A percentile compares a stretch with the other conserved stretches of the same genome.
phyloP scores from a whole-genome alignment of 2,113 vertebrate species.

The Xenopus borealis region DNA sequence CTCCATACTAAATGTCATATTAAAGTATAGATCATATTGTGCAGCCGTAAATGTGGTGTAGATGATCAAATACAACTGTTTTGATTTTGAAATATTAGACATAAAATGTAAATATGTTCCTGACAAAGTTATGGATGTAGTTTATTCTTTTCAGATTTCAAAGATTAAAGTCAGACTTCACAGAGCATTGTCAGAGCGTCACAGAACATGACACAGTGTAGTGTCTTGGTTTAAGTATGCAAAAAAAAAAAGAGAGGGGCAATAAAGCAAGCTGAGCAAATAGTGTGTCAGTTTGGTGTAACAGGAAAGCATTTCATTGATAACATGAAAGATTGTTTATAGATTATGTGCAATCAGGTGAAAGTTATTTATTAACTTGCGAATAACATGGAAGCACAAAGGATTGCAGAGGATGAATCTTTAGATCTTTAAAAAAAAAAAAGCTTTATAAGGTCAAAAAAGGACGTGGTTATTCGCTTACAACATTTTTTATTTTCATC shows the following conservation, averaged over 20 bases:
- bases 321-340: constrained; percentile 50
- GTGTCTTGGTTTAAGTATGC: constrained; percentile 44
- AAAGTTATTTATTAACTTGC: constrained; percentile 59
- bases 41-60: constrained; percentile 48
- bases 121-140: constrained; percentile 46
- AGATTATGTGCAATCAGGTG: constrained; percentile 58
- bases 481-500: constrained; percentile 57
- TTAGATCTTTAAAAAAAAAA: constrained; percentile 49
- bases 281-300: constrained; percentile 7
- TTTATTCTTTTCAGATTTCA: constrained; percentile 54
- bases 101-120: constrained; percentile 55
- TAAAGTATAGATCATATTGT: constrained; percentile 55
- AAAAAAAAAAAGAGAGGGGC: constrained; percentile 22
- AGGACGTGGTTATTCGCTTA: constrained; percentile 55
- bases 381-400: constrained; percentile 54
- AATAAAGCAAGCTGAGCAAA: constrained; percentile 43
- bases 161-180: constrained; percentile 51
- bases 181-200: constrained; percentile 47
- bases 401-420: constrained; percentile 52
- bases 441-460: constrained; percentile 52
- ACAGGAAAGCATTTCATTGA: constrained; percentile 36
- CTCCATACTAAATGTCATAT: constrained; percentile 44
- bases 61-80: constrained; percentile 50
- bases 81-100: constrained; percentile 50
- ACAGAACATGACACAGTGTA: constrained; percentile 44